Evolutionary conservation across 2,797 vertebrate genomes (phyloP), one percentile per base, ranked within the genome.

Genomic region (Bovichtus variegatus): DNA sequence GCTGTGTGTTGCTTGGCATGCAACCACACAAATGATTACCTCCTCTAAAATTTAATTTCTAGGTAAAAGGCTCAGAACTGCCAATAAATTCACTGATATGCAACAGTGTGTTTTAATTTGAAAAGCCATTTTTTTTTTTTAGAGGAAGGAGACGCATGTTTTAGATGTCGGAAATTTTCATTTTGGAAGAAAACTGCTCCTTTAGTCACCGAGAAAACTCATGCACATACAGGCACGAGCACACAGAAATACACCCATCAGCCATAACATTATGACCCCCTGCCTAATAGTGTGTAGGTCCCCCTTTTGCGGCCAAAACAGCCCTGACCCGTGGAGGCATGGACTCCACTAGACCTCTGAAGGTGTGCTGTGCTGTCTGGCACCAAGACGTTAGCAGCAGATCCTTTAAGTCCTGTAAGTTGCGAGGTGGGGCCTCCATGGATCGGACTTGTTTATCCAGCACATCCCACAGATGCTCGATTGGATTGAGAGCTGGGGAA

Each of bases 21-120:
- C 18, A 68, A 69, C 55, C 70, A 53, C 44, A 19, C 11, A 23
- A 23, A 62, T 85, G 67, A 84, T 83, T 81, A 75, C 79, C 76
- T 78, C 54, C 76, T 65, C 21, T 66, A 47, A 74, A 88, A 86
- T 81, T 43, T 15, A 61, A 84, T 83, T 88, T 85, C 67, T 31
- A 54, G 79, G 75, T 74, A 57, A 76, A 87, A 78, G 73, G 43
- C 51, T 74, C 66, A n/a, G 68, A 62, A 58, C 70, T 80, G 75
- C 87, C 77, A 89, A 38, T 72, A 63, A 74, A 76, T 78, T 51
- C 75, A 79, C 47, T 81, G 71, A 81, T 49, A 83, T 74, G 83
- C 87, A 91, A 84, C 78, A 87, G 55, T 73, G 78, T 85, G 54
- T 89, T 90, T 91, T 86, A 82, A 85, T 88, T 78, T 76, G 34